Percentiles rank a stretch among this genome's conserved stretches.
phyloP scores from a whole-genome alignment of 2,888 invertebrate species.

The Griposia aprilina region DNA sequence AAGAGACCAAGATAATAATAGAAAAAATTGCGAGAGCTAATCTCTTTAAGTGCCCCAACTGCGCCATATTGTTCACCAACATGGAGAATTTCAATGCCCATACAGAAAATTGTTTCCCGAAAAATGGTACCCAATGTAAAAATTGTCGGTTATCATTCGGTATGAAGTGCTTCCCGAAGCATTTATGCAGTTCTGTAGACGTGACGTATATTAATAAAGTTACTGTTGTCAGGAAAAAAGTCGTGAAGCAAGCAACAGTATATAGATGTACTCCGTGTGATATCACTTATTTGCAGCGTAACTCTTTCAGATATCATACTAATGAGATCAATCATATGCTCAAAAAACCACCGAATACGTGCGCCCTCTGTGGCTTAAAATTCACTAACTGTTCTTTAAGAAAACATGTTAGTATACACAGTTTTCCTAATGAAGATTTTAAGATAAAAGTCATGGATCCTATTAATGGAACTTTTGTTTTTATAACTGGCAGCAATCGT shows the following conservation, averaged over 20 bases:
- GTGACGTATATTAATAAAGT: slow-evolving; percentile 21
- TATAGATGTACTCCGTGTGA: slow-evolving; percentile 44
- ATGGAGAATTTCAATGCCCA: not conserved
- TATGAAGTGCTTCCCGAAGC: not conserved
- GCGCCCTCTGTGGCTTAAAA: slow-evolving; percentile 31
- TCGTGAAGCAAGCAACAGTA: fast-evolving
- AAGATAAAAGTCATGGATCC: slow-evolving; percentile 52
- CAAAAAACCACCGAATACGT: not conserved
- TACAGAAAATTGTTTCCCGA: not conserved
- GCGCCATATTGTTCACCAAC: slow-evolving; percentile 18
- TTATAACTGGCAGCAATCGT: slow-evolving; percentile 39
- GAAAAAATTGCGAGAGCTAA: slow-evolving; percentile 1
- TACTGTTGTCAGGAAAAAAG: not conserved
- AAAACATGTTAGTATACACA: slow-evolving; percentile 41
- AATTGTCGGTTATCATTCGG: slow-evolving; percentile 25
- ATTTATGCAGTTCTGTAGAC: slow-evolving; percentile 11
- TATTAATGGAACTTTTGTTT: fast-evolving
- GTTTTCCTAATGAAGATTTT: not conserved
- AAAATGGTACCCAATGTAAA: slow-evolving; percentile 4
- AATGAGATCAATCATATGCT: slow-evolving; percentile 3
- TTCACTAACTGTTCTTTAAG: slow-evolving; percentile 31
- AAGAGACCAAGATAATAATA: slow-evolving; percentile 48
- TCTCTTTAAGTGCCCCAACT: slow-evolving; percentile 20
- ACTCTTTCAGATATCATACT: slow-evolving; percentile 31
- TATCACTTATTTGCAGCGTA: slow-evolving; percentile 23